Conservation (phyloP, 2,797 vertebrate genomes). For the Melanitta fusca region DNA sequence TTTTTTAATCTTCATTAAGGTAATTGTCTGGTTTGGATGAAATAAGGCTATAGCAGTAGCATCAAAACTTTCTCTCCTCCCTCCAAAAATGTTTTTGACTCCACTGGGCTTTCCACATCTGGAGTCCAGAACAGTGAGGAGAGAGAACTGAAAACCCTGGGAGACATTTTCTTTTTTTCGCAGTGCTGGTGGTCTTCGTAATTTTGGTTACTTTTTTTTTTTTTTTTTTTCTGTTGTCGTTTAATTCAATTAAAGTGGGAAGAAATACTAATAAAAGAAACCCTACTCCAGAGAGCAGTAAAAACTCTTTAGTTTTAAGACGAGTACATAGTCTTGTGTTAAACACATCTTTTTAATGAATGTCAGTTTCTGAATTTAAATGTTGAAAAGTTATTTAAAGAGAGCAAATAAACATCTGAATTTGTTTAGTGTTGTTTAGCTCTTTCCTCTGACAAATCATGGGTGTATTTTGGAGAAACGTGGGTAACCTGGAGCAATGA, state of each 20-base stretch:
- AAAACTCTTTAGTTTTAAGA: slow-evolving; percentile 30
- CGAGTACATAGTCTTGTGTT: background rate
- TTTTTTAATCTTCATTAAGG: background rate
- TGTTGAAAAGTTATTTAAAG: background rate
- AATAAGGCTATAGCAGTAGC: slow-evolving; percentile 34
- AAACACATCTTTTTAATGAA: slow-evolving; percentile 10
- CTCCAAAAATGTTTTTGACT: slow-evolving; percentile 35
- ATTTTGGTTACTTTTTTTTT: slow-evolving; percentile 45
- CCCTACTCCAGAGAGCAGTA: slow-evolving; percentile 49
- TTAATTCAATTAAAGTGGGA: slow-evolving; percentile 60
- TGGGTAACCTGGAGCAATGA: background rate
- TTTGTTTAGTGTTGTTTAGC: background rate
- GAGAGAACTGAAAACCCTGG: slow-evolving; percentile 53
- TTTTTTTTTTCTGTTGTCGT: slow-evolving; percentile 16
- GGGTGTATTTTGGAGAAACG: background rate
- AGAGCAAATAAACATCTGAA: background rate
- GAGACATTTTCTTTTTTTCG: slow-evolving; percentile 28
- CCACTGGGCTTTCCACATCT: slow-evolving; percentile 65
- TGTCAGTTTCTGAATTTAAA: slow-evolving; percentile 9
- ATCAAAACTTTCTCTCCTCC: slow-evolving; percentile 46
- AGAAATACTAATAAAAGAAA: slow-evolving; percentile 59
- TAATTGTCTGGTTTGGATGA: slow-evolving; percentile 26
- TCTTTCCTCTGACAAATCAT: background rate
- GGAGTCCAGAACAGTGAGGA: slow-evolving; percentile 66
- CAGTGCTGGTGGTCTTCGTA: slow-evolving; percentile 62